These are phyloP conservation scores for Poeciliopsis gracilis DNA, from an alignment of 2,797 vertebrate species.

Conservation along the genomic window DNA sequence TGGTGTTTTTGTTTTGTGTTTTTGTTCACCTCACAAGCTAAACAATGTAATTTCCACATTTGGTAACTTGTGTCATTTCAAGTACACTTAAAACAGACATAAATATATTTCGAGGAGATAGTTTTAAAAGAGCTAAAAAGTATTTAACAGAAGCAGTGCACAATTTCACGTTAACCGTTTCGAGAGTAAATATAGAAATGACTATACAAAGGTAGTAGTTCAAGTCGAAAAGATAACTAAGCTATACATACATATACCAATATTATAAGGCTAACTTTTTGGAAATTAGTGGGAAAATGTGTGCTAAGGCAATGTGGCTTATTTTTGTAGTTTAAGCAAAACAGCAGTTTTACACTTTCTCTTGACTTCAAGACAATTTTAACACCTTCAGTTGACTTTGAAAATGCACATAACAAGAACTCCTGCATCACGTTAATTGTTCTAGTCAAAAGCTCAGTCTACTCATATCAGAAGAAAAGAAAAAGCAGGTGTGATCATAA, in stretches of 20 bases:
- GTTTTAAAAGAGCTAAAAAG: not conserved
- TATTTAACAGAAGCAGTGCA: not conserved
- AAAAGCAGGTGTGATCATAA: not conserved
- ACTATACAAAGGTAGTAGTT: conserved; percentile 5
- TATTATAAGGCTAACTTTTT: not conserved
- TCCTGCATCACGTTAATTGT: not conserved
- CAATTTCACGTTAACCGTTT: not conserved
- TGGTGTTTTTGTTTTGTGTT: not conserved
- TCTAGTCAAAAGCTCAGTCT: not conserved
- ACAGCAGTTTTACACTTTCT: not conserved
- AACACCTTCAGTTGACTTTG: not conserved
- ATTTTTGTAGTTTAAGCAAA: not conserved
- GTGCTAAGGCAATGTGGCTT: not conserved
- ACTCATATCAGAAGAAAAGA: not conserved
- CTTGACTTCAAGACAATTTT: not conserved
- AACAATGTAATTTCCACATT: not conserved
- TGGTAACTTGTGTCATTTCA: not conserved
- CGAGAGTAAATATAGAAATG: conserved; percentile 1
- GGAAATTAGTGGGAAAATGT: not conserved
- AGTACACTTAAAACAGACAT: not conserved
- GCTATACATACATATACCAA: not conserved
- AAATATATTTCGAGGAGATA: not conserved
- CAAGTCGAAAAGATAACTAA: not conserved
- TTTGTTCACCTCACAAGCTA: not conserved
- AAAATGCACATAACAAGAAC: not conserved